Percentiles rank a stretch among this genome's conserved stretches.
Conservation (phyloP, 2,113 vertebrate genomes). For the Corvus moneduloides region DNA sequence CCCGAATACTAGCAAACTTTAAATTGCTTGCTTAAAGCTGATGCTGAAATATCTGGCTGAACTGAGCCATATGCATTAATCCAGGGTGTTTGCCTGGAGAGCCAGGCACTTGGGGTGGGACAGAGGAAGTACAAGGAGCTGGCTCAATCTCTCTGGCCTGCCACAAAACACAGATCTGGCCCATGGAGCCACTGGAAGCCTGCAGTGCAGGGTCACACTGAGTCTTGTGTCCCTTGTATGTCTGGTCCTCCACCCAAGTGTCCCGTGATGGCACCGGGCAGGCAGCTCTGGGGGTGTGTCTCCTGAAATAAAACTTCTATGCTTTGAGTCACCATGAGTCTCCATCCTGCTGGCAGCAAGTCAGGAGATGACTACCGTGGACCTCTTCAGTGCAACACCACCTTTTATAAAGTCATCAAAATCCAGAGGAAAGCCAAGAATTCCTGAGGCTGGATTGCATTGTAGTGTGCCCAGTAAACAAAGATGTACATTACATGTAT, state of each 20-base stretch:
- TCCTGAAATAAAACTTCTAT: background rate
- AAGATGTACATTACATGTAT: conserved; percentile 9
- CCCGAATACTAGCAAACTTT: background rate
- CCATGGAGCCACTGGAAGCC: background rate
- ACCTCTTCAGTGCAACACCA: background rate
- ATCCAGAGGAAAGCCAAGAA: conserved; percentile 34
- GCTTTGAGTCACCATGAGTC: background rate
- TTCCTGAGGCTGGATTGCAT: conserved; percentile 20
- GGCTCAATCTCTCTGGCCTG: background rate
- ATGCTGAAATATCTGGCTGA: background rate
- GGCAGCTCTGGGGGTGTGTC: background rate
- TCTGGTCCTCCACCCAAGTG: background rate
- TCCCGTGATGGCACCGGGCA: background rate
- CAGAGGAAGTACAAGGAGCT: background rate
- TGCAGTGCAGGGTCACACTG: background rate
- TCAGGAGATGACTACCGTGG: background rate
- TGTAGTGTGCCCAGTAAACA: conserved; percentile 33
- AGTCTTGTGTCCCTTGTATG: background rate
- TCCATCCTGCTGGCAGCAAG: background rate
- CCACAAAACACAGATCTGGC: background rate
- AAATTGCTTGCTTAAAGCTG: background rate
- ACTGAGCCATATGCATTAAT: background rate
- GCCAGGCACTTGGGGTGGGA: background rate
- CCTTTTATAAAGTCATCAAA: conserved; percentile 40
- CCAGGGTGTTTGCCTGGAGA: background rate